Base-by-base conservation (phyloP, 2,888 invertebrate genomes). In the Gisinianus flammeolus region DNA sequence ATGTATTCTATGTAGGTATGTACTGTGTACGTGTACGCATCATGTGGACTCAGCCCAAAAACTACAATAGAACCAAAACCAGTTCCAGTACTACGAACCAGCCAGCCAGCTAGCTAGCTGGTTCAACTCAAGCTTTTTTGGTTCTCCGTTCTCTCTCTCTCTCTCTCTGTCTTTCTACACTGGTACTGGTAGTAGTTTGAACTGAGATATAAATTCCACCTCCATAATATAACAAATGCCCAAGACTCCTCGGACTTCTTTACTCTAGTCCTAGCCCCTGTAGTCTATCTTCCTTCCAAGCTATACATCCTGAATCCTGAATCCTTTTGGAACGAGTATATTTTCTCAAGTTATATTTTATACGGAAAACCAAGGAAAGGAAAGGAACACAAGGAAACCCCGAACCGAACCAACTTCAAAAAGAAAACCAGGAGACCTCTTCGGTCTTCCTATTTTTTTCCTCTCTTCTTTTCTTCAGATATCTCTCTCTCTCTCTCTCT, bases 231-330 rank as follows among this genome's bases (percentile, higher is more conserved):
- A 62, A 12, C 26, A 62, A 62, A 62, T 62, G 62, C 62, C 62
- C 62, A 35, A 67, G 67, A 33, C 67, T 30, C 44, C 68, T 68
- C 62, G 68, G 68, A 68, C 68, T 35, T 68, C 68, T 68, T 68
- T 68, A 68, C 44, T 44, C 68, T 22, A 66, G 66, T 5, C 10
- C 26, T 68, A 68, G 35, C 12, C 30, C 26, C 68, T 56, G 16
- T 26, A 68, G 44, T 33, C 31, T 26, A n/a, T 68, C 68, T 68
- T 33, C 22, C 67, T 30, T 19, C 6, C 16, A 22, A 68, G 44
- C 35, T 44, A 68, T 68, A 68, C 68, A 68, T 68, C 68, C 68
- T 68, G 68, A 31, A 44, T 30, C 64, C 24, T 30, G 30, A 24
- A 26, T 44, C 3, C 44, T 44, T n/a, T n/a, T 16, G 22, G 26